Percentiles rank a stretch among this genome's conserved stretches.
These are phyloP conservation scores for Drosophila longiperda DNA, from an alignment of 2,888 invertebrate species.

Conservation along the genomic window DNA sequence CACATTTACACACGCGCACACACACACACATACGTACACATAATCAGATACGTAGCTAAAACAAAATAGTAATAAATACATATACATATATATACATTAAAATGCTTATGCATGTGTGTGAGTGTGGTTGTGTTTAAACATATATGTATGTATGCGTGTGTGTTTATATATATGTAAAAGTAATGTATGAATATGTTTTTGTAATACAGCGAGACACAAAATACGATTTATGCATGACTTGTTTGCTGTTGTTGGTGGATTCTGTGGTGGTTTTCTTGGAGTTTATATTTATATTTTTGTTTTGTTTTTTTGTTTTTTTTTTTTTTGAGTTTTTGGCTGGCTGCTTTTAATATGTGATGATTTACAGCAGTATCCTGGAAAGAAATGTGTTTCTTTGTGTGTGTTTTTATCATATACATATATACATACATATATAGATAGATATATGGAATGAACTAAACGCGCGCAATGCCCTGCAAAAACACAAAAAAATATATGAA, in stretches of 20 bases:
- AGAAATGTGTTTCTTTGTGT: constrained; percentile 1
- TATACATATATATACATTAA: constrained; percentile 39
- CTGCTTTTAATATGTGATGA: constrained; percentile 49
- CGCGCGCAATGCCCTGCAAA: constrained; percentile 62
- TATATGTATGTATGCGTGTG: constrained; percentile 14
- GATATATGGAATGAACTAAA: constrained; percentile 62
- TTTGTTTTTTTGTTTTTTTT: background rate
- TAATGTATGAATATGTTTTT: constrained; percentile 45
- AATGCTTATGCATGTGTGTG: constrained; percentile 27
- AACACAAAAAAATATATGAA: constrained; percentile 5
- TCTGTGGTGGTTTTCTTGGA: constrained; percentile 27
- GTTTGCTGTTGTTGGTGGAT: constrained; percentile 23
- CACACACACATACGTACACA: constrained; percentile 11
- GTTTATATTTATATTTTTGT: constrained; percentile 7
- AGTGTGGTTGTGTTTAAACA: constrained; percentile 16
- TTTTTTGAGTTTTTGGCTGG: constrained; percentile 12
- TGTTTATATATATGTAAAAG: constrained; percentile 16
- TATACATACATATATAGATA: constrained; percentile 23
- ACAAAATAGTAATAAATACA: constrained; percentile 54
- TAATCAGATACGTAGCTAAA: constrained; percentile 48
- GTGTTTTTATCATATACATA: constrained; percentile 22
- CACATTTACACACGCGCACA: constrained; percentile 4
- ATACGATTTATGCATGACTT: constrained; percentile 56
- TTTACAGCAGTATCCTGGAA: constrained; percentile 53
- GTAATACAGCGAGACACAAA: constrained; percentile 50